Conservation (phyloP, 92 coral and sea anemone genomes). For the Montipora capitata region DNA sequence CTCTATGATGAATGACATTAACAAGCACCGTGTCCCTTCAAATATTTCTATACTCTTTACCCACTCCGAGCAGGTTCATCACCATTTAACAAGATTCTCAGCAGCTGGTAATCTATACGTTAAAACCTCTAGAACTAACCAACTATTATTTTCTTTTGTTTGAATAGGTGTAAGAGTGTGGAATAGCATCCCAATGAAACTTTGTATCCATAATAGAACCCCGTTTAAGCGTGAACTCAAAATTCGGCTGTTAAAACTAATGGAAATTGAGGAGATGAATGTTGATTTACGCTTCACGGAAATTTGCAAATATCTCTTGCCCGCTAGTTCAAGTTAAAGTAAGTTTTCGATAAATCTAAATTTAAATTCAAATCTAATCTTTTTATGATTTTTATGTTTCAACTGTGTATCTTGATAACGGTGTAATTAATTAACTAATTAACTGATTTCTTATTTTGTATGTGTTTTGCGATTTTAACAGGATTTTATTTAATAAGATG, state of each 20-base stretch:
- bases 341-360: too few relatives aligned
- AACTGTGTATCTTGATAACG: too few relatives aligned
- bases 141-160: background rate
- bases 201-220: background rate
- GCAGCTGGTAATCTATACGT: constrained; percentile 1
- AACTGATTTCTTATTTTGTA: too few relatives aligned
- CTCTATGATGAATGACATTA: constrained; percentile 17
- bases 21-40: constrained; percentile 6
- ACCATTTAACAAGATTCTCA: background rate
- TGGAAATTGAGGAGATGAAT: constrained; percentile 16
- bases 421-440: too few relatives aligned
- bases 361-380: too few relatives aligned
- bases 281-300: constrained; percentile 3
- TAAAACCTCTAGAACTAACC: constrained; percentile 9
- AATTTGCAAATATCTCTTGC: too few relatives aligned
- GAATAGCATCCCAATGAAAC: background rate
- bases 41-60: constrained; percentile 5
- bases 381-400: too few relatives aligned
- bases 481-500: too few relatives aligned
- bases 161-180: background rate
- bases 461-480: too few relatives aligned
- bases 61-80: background rate
- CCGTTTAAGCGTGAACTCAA: background rate
- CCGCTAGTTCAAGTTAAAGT: too few relatives aligned
- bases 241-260: background rate